Evolutionary conservation across 53 echinoderm and acorn worm species (phyloP).

Genomic region (Antedon mediterranea): DNA sequence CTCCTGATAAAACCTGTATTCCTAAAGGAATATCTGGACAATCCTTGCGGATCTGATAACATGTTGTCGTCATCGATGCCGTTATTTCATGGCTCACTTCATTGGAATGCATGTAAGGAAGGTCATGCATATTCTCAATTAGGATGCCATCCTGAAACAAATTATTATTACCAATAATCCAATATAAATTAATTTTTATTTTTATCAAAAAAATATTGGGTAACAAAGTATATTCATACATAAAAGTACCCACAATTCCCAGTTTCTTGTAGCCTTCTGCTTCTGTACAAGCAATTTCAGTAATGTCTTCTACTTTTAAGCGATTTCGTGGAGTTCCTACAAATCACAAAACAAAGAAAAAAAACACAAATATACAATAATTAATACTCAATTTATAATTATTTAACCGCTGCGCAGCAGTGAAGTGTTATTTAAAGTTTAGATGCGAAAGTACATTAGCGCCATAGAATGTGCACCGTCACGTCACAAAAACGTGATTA

Average conservation of each 20-base stretch:
- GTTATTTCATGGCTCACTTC: constrained; percentile 69
- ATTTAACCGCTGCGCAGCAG: no score
- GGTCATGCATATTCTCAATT: constrained; percentile 94
- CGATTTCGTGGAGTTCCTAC: constrained; percentile 69
- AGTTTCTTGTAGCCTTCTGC: constrained; percentile 49
- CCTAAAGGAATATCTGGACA: constrained; percentile 65
- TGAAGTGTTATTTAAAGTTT: no score
- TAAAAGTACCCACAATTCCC: constrained; percentile 50
- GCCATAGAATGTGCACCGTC: no score
- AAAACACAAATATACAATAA: no score
- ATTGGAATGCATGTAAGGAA: constrained; percentile 65
- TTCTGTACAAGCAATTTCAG: constrained; percentile 49
- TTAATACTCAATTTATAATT: no score
- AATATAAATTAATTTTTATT: no score
- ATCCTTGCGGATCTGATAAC: constrained; percentile 41
- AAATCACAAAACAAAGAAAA: no score
- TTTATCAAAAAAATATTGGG: no score
- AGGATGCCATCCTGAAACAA: constrained; percentile 65
- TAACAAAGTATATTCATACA: background rate
- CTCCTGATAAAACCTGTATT: constrained; percentile 67
- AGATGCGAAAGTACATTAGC: no score
- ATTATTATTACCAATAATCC: no score
- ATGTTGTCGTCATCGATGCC: constrained; percentile 64
- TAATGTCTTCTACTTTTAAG: constrained; percentile 34
- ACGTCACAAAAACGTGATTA: no score